phyloP scores from a whole-genome alignment of 2,888 invertebrate genomes.

The Pardosa pseudoannulata region DNA sequence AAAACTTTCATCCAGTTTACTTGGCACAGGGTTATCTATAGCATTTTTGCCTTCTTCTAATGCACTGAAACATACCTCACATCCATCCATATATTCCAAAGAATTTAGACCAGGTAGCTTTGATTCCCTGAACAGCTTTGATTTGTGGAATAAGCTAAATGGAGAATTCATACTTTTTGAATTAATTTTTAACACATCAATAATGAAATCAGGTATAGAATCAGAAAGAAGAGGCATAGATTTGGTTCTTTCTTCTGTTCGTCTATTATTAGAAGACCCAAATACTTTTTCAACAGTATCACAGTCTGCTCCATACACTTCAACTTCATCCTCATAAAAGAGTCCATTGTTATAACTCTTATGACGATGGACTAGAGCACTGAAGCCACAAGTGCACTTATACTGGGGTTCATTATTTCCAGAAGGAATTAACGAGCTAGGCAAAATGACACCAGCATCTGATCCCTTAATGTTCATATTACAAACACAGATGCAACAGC shows the following conservation, averaged over 20 bases:
- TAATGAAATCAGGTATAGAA: slow-evolving; percentile 81
- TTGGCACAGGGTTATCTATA: slow-evolving; percentile 75
- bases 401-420: slow-evolving; percentile 84
- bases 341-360: slow-evolving; percentile 88
- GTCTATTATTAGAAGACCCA: neutral
- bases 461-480: slow-evolving; percentile 96
- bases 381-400: slow-evolving; percentile 97
- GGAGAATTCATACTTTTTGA: slow-evolving; percentile 80
- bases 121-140: slow-evolving; percentile 42
- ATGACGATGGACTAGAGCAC: slow-evolving; percentile 85
- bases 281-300: slow-evolving; percentile 74
- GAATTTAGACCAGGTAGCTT: slow-evolving; percentile 24
- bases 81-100: slow-evolving; percentile 82
- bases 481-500: slow-evolving; percentile 99
- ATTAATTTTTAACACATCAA: slow-evolving; percentile 87
- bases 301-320: slow-evolving; percentile 86
- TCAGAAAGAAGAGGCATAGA: neutral
- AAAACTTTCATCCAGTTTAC: slow-evolving; percentile 76
- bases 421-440: slow-evolving; percentile 59
- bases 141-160: slow-evolving; percentile 74
- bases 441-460: slow-evolving; percentile 82
- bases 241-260: neutral
- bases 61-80: slow-evolving; percentile 87
- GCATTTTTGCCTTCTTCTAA: slow-evolving; percentile 83
- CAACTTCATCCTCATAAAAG: slow-evolving; percentile 98